These are phyloP conservation scores for Chouioia cunea DNA, from an alignment of 2,888 invertebrate genomes.

Conservation along the genomic window DNA sequence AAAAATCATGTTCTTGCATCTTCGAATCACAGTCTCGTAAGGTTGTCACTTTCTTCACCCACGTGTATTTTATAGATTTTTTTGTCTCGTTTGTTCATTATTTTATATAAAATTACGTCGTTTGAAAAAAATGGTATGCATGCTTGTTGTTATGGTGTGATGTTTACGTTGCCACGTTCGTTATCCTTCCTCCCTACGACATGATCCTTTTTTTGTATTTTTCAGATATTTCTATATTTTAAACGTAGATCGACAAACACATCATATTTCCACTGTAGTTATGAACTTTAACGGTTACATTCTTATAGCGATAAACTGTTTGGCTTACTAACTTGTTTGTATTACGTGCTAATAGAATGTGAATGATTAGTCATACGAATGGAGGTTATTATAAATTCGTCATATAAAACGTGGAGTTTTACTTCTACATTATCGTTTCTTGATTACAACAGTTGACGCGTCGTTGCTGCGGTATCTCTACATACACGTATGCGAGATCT, in stretches of 20 bases:
- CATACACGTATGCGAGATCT: conserved; percentile 30
- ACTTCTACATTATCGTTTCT: conserved; percentile 2
- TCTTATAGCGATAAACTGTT: too few relatives aligned
- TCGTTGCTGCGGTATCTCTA: conserved; percentile 19
- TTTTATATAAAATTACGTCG: conserved; percentile 61
- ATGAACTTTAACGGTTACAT: too few relatives aligned
- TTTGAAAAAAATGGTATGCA: conserved; percentile 59
- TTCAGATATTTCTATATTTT: too few relatives aligned
- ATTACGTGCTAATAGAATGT: conserved; percentile 9
- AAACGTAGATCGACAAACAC: too few relatives aligned
- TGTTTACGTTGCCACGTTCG: not conserved
- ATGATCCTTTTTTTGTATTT: too few relatives aligned
- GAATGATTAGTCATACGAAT: conserved; percentile 27
- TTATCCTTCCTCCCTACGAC: too few relatives aligned
- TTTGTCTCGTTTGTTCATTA: conserved; percentile 36
- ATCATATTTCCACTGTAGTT: too few relatives aligned
- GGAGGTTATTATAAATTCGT: conserved; percentile 39
- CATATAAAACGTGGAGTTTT: conserved; percentile 37
- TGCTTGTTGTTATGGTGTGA: conserved; percentile 49
- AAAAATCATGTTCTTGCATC: not conserved
- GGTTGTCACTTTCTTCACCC: conserved; percentile 17
- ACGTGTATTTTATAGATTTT: not conserved
- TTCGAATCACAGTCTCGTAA: conserved; percentile 11
- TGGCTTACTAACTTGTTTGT: too few relatives aligned
- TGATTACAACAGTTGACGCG: conserved; percentile 3